Percentiles rank a stretch among this genome's conserved stretches.
Evolutionary conservation across 2,888 invertebrate species (phyloP).

Genomic region (Chydorus sphaericus): DNA sequence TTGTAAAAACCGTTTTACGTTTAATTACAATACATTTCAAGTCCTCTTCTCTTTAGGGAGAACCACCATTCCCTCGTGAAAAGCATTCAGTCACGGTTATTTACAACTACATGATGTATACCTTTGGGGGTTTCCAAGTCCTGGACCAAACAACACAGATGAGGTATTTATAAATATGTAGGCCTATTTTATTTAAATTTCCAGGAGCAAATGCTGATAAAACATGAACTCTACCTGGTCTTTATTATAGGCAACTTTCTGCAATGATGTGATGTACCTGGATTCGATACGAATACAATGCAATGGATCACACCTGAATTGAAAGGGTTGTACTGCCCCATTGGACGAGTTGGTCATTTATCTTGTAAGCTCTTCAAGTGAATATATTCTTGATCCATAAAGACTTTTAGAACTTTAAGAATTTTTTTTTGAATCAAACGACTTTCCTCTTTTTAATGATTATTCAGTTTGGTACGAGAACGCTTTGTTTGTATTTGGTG

Average conservation of each 20-base stretch:
- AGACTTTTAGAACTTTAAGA: too few relatives aligned
- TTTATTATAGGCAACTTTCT: too few relatives aligned
- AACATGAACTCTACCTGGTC: too few relatives aligned
- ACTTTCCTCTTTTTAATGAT: too few relatives aligned
- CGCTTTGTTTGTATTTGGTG: conserved; percentile 76
- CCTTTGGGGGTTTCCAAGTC: conserved; percentile 80
- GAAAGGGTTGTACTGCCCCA: conserved; percentile 48
- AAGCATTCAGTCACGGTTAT: conserved; percentile 75
- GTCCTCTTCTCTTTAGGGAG: conserved; percentile 35
- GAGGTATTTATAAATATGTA: too few relatives aligned
- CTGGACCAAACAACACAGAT: too few relatives aligned
- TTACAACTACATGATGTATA: conserved; percentile 62
- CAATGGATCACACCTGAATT: conserved; percentile 50
- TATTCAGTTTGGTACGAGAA: conserved; percentile 57
- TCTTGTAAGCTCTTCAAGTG: conserved; percentile 49
- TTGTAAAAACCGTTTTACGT: neutral
- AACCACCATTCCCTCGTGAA: conserved; percentile 57
- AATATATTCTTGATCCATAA: too few relatives aligned
- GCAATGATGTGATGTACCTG: conserved; percentile 48
- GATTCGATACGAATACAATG: conserved; percentile 52
- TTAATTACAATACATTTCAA: too few relatives aligned
- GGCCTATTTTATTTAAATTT: too few relatives aligned
- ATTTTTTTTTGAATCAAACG: conserved; percentile 7
- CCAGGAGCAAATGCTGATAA: too few relatives aligned
- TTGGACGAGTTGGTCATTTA: conserved; percentile 76